Evolutionary conservation across 2,113 vertebrate genomes (phyloP).

Genomic region (Catharus bicknelli): DNA sequence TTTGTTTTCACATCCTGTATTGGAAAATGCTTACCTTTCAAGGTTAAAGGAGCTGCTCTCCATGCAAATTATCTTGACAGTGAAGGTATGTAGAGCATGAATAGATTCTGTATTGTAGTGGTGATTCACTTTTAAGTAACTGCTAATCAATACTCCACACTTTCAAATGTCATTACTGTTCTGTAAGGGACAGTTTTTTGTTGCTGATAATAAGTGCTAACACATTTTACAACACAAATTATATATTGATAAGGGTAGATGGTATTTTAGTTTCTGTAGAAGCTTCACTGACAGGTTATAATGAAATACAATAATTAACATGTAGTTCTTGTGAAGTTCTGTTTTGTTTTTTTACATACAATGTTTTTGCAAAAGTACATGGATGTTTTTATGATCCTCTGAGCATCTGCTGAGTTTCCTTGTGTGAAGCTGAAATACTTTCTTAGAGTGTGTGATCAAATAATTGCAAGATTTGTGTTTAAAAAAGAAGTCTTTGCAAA

Average conservation of each 20-base stretch:
- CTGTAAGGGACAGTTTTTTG: constrained; percentile 35
- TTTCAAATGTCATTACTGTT: constrained; percentile 53
- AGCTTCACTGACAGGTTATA: neutral
- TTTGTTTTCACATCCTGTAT: constrained; percentile 55
- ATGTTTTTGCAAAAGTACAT: neutral
- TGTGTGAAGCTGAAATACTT: neutral
- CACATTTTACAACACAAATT: neutral
- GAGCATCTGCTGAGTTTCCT: neutral
- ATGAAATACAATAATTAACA: neutral
- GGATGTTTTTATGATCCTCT: neutral
- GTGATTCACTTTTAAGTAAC: constrained; percentile 57
- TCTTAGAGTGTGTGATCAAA: neutral
- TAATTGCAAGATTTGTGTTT: neutral
- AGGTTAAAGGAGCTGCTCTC: constrained; percentile 73
- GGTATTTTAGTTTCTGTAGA: neutral
- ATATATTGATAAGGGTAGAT: neutral
- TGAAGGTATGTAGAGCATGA: constrained; percentile 8
- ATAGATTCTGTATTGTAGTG: constrained; percentile 15
- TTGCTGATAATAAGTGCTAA: neutral
- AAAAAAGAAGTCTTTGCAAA: neutral
- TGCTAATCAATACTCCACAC: constrained; percentile 58
- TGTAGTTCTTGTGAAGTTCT: neutral
- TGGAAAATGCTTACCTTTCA: constrained; percentile 67
- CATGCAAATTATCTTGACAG: constrained; percentile 58
- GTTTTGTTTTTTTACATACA: neutral